These are phyloP conservation scores for Peromyscus melanophrys DNA, from an alignment of 2,797 vertebrate genomes.

Conservation along the genomic window DNA sequence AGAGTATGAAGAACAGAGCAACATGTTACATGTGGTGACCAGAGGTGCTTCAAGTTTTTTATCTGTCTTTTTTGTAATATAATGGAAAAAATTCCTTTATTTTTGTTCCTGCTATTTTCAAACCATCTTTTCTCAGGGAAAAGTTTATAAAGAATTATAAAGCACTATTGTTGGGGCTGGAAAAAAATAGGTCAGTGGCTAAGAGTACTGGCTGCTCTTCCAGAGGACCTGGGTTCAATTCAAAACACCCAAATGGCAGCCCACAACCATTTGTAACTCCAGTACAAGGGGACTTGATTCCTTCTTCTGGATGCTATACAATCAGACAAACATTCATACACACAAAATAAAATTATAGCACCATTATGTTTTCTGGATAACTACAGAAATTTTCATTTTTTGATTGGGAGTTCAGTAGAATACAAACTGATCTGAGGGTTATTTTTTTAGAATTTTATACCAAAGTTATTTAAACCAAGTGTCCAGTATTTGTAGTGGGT, in stretches of 20 bases:
- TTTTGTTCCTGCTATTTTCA: neutral
- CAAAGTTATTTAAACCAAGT: slow-evolving; percentile 9
- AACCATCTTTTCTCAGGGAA: neutral
- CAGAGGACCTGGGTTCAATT: neutral
- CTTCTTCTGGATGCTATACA: neutral
- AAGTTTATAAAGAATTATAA: slow-evolving; percentile 46
- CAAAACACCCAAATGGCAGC: neutral
- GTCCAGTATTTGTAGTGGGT: neutral
- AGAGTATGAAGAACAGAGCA: neutral
- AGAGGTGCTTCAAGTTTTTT: neutral
- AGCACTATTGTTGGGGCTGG: neutral
- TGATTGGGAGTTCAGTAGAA: neutral
- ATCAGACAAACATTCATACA: neutral
- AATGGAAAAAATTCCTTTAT: slow-evolving; percentile 29
- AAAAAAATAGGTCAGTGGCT: neutral
- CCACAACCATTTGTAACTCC: neutral
- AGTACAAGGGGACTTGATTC: neutral
- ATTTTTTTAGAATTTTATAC: neutral
- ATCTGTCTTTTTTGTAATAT: neutral
- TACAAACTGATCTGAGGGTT: neutral
- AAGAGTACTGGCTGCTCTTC: neutral
- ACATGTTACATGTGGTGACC: neutral
- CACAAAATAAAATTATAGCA: neutral
- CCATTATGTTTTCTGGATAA: neutral
- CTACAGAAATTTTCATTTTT: slow-evolving; percentile 12